A percentile compares a stretch with the other conserved stretches of the same genome.
These are phyloP conservation scores for Iguana delicatissima DNA, from an alignment of 2,797 vertebrate genomes.

Conservation along the genomic window DNA sequence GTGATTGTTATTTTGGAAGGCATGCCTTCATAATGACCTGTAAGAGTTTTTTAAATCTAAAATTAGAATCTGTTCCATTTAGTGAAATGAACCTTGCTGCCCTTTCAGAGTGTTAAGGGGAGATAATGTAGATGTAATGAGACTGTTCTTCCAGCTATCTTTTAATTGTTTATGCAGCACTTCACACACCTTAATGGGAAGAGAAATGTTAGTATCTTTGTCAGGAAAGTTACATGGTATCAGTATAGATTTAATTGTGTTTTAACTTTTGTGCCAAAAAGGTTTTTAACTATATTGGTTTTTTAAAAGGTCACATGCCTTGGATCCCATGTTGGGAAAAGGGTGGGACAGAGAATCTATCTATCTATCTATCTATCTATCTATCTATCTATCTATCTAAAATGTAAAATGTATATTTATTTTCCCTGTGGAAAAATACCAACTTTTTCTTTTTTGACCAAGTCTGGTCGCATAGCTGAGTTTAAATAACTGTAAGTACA, in stretches of 20 bases:
- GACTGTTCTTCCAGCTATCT: not conserved
- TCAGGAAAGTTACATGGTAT: constrained; percentile 21
- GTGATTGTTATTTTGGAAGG: not conserved
- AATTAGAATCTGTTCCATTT: not conserved
- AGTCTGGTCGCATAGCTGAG: constrained; percentile 29
- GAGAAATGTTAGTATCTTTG: constrained; percentile 22
- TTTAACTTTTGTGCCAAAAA: constrained; percentile 24
- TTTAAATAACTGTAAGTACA: no score
- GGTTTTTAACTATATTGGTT: no score
- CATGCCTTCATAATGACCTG: not conserved
- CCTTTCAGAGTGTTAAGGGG: not conserved
- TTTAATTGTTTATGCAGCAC: rapidly evolving
- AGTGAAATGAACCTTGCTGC: not conserved
- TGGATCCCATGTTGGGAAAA: no score
- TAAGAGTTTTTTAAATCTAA: not conserved
- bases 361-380: no score
- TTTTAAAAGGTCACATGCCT: no score
- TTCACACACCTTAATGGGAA: not conserved
- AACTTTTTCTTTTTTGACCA: not conserved
- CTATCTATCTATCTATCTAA: no score
- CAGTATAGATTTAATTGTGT: not conserved
- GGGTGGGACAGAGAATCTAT: no score
- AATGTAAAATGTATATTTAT: no score
- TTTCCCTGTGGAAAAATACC: no score
- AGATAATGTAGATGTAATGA: not conserved